Conservation (phyloP, 2,888 invertebrate species). For the Odontothrips loti region DNA sequence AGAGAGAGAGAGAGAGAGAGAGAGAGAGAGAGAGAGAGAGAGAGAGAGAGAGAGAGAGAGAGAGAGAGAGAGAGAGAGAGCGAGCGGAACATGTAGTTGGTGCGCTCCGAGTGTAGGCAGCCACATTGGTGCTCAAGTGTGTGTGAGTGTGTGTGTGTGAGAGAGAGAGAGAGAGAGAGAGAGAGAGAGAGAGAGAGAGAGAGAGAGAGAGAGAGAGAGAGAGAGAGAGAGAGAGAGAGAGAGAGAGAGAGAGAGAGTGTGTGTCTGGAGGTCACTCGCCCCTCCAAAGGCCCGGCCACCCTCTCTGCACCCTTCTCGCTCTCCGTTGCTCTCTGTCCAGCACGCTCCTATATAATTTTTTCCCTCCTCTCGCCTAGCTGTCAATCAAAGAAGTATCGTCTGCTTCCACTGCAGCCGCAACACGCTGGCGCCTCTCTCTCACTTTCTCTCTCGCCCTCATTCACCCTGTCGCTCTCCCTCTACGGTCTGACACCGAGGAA, state of each 20-base stretch:
- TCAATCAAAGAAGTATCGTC: no score
- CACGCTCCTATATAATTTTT: no score
- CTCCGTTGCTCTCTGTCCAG: no score
- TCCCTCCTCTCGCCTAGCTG: neutral
- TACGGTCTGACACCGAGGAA: no score
- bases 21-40: neutral
- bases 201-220: conserved; percentile 8
- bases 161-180: neutral
- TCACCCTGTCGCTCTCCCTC: no score
- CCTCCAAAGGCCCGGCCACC: no score
- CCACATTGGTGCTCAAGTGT: neutral
- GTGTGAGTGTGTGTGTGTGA: neutral
- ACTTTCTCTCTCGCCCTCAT: no score
- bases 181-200: conserved; percentile 27
- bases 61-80: neutral
- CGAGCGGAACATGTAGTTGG: neutral
- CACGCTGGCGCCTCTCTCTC: no score
- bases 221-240: neutral
- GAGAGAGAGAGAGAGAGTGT: neutral
- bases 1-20: neutral
- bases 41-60: neutral
- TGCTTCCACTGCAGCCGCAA: no score
- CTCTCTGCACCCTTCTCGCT: neutral
- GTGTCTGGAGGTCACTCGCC: neutral
- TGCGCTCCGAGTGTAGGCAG: neutral